Evolutionary conservation across 2,797 vertebrate species (phyloP).

Genomic region (Pseudocheirus occidentalis): DNA sequence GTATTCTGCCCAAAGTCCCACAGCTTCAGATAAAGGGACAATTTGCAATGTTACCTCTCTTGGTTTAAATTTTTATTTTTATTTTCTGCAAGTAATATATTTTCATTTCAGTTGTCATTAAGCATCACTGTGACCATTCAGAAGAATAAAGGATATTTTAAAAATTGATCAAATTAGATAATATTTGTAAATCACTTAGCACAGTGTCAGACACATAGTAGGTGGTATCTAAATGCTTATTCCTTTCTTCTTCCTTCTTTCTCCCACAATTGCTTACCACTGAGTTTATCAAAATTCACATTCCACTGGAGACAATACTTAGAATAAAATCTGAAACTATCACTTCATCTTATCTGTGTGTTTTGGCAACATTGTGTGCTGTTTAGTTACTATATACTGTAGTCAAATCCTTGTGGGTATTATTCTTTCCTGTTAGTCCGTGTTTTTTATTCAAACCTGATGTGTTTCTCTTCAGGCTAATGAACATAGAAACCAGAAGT

Average conservation of each 20-base stretch:
- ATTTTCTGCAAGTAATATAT: background rate
- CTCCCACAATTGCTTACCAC: background rate
- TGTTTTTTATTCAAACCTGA: background rate
- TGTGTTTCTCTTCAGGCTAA: background rate
- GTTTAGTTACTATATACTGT: background rate
- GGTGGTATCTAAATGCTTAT: background rate
- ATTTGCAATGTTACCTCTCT: background rate
- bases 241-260: background rate
- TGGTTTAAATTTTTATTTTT: background rate
- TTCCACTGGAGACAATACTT: background rate
- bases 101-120: background rate
- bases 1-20: background rate
- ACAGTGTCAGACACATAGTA: background rate
- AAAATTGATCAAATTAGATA: background rate
- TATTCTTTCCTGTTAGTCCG: background rate
- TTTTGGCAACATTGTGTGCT: background rate
- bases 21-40: background rate
- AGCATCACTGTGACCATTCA: background rate
- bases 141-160: background rate
- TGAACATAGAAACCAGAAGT: background rate
- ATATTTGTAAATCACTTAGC: background rate
- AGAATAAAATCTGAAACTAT: background rate
- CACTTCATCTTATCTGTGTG: background rate
- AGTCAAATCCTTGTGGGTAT: background rate
- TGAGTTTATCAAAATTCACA: background rate